These are phyloP conservation scores for Holotrichia oblita DNA, from an alignment of 1,140 invertebrate genomes.

Conservation along the genomic window DNA sequence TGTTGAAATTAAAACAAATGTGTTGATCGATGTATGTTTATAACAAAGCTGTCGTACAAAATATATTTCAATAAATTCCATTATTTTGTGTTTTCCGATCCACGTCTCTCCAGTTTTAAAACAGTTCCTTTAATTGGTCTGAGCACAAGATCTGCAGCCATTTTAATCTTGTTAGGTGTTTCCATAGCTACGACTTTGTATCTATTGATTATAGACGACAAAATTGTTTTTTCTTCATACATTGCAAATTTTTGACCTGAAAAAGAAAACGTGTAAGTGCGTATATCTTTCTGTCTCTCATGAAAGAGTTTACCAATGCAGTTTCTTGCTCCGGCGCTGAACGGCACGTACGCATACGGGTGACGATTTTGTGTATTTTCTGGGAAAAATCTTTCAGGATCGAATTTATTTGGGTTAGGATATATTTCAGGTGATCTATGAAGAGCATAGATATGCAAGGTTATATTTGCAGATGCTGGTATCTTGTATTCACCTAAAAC, in stretches of 20 bases:
- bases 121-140: neutral
- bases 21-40: too few relatives aligned
- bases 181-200: neutral
- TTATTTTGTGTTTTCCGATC: too few relatives aligned
- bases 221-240: neutral
- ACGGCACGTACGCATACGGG: slow-evolving; percentile 56
- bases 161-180: neutral
- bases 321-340: slow-evolving; percentile 28
- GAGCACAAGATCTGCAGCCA: neutral
- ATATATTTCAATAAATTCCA: too few relatives aligned
- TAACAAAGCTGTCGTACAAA: too few relatives aligned
- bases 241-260: slow-evolving; percentile 21
- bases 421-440: slow-evolving; percentile 65
- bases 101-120: too few relatives aligned
- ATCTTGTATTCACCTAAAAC: slow-evolving; percentile 42
- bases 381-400: slow-evolving; percentile 74
- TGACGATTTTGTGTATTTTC: slow-evolving; percentile 63
- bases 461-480: neutral
- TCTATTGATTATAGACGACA: neutral
- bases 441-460: slow-evolving; percentile 50
- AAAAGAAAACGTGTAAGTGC: slow-evolving; percentile 63
- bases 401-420: slow-evolving; percentile 72
- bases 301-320: slow-evolving; percentile 55
- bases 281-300: slow-evolving; percentile 68
- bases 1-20: too few relatives aligned